Percentiles rank a stretch among this genome's conserved stretches.
phyloP scores from a whole-genome alignment of 2,888 invertebrate species.

The Argyra leucocephala region DNA sequence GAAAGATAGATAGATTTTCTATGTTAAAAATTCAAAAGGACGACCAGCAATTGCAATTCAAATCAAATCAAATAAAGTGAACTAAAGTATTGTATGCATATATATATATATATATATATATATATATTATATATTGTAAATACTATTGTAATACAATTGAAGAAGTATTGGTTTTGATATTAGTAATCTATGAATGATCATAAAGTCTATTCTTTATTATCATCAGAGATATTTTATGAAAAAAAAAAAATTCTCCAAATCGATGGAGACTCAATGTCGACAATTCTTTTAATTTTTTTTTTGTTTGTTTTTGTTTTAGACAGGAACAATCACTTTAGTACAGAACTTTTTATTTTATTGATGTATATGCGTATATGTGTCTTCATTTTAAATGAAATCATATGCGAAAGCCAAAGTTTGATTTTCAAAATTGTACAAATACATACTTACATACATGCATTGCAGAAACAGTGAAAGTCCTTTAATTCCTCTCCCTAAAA shows the following conservation, averaged over 20 bases:
- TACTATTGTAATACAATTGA: background rate
- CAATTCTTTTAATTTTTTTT: background rate
- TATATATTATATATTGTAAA: background rate
- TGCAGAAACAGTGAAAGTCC: too few species aligned
- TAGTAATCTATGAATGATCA: slow-evolving; percentile 1
- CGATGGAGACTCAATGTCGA: slow-evolving; percentile 6
- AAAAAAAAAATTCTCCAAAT: background rate
- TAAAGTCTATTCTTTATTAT: slow-evolving; percentile 3
- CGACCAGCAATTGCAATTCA: background rate
- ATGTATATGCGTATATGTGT: background rate
- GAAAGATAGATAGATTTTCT: too few species aligned
- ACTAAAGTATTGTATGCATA: background rate
- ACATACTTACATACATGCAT: too few species aligned
- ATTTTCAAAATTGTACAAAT: too few species aligned
- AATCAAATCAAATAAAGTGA: background rate
- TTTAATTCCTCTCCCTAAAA: too few species aligned
- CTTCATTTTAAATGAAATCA: background rate
- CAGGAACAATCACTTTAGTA: background rate
- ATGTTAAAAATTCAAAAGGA: background rate
- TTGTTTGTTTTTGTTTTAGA: background rate
- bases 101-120: background rate
- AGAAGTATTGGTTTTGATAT: background rate
- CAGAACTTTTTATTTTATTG: too few species aligned
- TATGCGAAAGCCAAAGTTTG: background rate
- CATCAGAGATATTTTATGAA: background rate